phyloP scores from a whole-genome alignment of 2,113 vertebrate genomes.

The Tyrannus savana region DNA sequence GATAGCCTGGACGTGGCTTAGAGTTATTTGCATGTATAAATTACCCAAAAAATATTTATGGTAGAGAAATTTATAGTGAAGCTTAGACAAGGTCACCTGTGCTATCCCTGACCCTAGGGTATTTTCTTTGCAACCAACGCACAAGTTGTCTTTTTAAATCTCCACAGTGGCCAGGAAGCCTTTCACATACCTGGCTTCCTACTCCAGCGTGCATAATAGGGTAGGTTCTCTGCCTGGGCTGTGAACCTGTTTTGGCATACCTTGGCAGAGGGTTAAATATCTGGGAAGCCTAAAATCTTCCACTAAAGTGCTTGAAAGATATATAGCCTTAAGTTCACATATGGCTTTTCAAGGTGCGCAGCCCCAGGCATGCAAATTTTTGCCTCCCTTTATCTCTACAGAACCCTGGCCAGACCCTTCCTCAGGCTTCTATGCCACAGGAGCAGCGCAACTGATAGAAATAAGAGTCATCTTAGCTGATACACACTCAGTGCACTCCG shows the following conservation, averaged over 20 bases:
- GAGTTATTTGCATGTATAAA: neutral
- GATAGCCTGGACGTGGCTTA: neutral
- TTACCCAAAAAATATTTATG: neutral
- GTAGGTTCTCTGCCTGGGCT: neutral
- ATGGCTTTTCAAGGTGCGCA: neutral
- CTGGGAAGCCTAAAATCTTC: neutral
- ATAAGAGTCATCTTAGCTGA: neutral
- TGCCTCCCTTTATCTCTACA: neutral
- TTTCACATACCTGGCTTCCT: neutral
- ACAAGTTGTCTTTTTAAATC: neutral
- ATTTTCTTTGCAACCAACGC: neutral
- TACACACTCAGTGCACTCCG: neutral
- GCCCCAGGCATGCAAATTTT: neutral
- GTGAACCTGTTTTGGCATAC: neutral
- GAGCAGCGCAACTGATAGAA: neutral
- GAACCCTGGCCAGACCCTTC: neutral
- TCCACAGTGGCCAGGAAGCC: neutral
- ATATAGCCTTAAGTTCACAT: neutral
- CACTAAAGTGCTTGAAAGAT: neutral
- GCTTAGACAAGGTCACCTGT: neutral
- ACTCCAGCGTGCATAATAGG: neutral
- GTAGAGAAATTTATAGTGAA: neutral
- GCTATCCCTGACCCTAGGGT: neutral
- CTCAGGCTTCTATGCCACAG: neutral
- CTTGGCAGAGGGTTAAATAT: neutral